phyloP scores from a whole-genome alignment of 1,140 invertebrate species.

The Drosophila eugracilis region DNA sequence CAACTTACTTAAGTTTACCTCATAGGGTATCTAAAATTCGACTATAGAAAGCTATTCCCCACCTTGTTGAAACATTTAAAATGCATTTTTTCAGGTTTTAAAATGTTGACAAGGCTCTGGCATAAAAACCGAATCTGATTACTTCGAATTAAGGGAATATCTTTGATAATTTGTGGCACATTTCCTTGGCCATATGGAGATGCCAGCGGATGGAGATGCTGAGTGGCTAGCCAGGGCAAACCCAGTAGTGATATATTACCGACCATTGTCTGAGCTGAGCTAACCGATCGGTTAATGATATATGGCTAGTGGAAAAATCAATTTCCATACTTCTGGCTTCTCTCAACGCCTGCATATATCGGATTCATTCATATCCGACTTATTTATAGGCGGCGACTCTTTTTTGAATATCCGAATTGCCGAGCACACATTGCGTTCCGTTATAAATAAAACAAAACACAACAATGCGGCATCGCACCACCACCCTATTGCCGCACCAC shows the following conservation, averaged over 20 bases:
- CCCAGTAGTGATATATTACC: neutral
- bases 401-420: slow-evolving; percentile 26
- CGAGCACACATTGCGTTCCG: slow-evolving; percentile 23
- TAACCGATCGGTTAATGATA: slow-evolving; percentile 26
- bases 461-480: slow-evolving; percentile 29
- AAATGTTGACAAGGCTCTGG: neutral
- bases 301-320: slow-evolving; percentile 22
- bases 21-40: neutral
- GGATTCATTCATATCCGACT: slow-evolving; percentile 52
- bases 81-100: neutral
- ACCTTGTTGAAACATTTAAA: neutral
- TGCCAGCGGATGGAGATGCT: neutral
- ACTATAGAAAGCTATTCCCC: neutral
- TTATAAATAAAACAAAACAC: slow-evolving; percentile 54
- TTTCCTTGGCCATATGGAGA: neutral
- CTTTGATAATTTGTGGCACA: neutral
- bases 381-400: slow-evolving; percentile 53
- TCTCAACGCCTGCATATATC: slow-evolving; percentile 37
- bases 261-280: neutral
- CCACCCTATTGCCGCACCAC: neutral
- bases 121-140: neutral
- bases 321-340: slow-evolving; percentile 22
- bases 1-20: too few relatives aligned
- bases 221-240: neutral
- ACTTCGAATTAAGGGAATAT: neutral